These are phyloP conservation scores for Drosophila siamana DNA, from an alignment of 2,888 invertebrate genomes.

Conservation along the genomic window DNA sequence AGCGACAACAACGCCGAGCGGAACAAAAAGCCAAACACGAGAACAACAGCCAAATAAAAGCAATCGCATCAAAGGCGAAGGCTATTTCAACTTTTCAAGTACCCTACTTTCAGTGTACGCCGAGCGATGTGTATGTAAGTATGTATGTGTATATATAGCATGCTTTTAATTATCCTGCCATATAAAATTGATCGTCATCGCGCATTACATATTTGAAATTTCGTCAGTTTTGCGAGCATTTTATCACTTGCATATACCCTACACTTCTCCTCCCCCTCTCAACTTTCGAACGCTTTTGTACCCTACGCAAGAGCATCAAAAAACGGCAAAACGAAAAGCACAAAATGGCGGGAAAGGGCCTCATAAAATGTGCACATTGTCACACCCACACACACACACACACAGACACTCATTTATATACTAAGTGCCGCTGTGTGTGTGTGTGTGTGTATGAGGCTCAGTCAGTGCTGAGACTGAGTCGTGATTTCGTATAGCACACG, in stretches of 20 bases:
- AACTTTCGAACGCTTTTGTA: no score
- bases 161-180: neutral
- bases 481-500: neutral
- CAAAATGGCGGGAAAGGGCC: slow-evolving; percentile 46
- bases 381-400: slow-evolving; percentile 20
- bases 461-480: neutral
- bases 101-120: slow-evolving; percentile 13
- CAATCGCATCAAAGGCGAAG: slow-evolving; percentile 8
- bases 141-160: neutral
- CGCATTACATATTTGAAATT: neutral
- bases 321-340: slow-evolving; percentile 44
- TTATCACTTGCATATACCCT: neutral
- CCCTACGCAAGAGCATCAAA: slow-evolving; percentile 25
- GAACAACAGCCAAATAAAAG: slow-evolving; percentile 37
- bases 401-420: neutral
- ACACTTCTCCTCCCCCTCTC: neutral
- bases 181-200: neutral
- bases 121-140: neutral
- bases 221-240: neutral
- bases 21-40: slow-evolving; percentile 46
- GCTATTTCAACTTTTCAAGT: neutral
- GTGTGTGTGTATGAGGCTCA: neutral
- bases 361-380: slow-evolving; percentile 61
- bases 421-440: neutral
- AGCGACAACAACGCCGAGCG: slow-evolving; percentile 24